phyloP scores from a whole-genome alignment of 1,140 invertebrate species.

The Dendrolimus punctatus region DNA sequence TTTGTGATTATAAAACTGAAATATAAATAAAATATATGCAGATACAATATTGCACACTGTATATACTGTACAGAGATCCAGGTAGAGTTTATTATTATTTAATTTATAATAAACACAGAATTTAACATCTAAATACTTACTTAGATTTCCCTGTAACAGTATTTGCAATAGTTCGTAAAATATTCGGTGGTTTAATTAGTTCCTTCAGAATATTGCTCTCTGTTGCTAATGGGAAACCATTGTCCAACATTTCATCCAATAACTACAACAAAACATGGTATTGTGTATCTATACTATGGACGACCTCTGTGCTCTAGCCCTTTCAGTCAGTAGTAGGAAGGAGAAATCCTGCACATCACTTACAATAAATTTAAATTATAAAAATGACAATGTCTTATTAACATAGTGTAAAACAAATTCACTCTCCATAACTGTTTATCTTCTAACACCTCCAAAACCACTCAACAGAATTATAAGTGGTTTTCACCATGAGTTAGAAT shows the following conservation, averaged over 20 bases:
- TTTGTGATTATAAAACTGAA: too few species aligned
- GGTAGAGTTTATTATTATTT: too few species aligned
- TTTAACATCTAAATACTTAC: conserved; percentile 70
- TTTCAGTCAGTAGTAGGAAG: too few species aligned
- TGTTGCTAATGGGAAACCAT: conserved; percentile 98
- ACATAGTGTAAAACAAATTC: neutral
- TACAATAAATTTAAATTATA: conserved; percentile 3
- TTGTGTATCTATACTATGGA: neutral
- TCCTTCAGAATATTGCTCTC: conserved; percentile 99
- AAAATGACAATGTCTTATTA: neutral
- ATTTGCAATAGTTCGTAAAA: conserved; percentile 97
- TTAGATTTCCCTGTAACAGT: conserved; percentile 98
- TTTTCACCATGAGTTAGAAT: too few species aligned
- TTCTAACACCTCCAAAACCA: too few species aligned
- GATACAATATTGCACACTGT: too few species aligned
- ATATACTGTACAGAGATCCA: too few species aligned
- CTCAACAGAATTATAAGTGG: too few species aligned
- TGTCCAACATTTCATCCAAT: conserved; percentile 99
- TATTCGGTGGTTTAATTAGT: conserved; percentile 98
- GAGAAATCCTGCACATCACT: too few species aligned
- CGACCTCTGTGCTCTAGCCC: too few species aligned
- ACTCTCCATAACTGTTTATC: neutral
- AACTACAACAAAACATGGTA: conserved; percentile 73
- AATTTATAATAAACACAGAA: too few species aligned
- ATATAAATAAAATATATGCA: too few species aligned